A percentile compares a stretch with the other conserved stretches of the same genome.
Evolutionary conservation across 2,113 vertebrate genomes (phyloP).

Genomic region (Erythrocercus mccallii): DNA sequence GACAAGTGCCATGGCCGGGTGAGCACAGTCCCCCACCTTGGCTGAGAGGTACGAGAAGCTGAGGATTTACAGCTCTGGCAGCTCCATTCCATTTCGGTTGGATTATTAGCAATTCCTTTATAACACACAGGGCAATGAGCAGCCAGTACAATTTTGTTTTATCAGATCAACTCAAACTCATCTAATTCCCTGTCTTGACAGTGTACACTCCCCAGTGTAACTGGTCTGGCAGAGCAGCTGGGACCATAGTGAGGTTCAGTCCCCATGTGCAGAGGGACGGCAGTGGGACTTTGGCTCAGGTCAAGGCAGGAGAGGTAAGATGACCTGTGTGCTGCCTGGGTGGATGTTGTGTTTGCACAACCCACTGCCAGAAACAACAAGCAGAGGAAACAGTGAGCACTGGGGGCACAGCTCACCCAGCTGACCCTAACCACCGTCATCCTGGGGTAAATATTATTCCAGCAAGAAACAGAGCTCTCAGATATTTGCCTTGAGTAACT

Average conservation of each 20-base stretch:
- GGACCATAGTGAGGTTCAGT: not conserved
- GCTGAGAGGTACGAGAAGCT: not conserved
- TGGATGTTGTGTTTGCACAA: not conserved
- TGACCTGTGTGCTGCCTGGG: not conserved
- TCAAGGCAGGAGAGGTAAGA: not conserved
- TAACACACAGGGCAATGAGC: not conserved
- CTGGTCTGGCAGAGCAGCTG: not conserved
- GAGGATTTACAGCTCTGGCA: not conserved
- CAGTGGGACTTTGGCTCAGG: not conserved
- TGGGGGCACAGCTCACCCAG: rapidly evolving
- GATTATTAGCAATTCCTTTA: not conserved
- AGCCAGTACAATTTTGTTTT: not conserved
- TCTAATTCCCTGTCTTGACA: not conserved
- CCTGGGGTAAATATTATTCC: constrained; percentile 15
- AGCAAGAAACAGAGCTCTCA: not conserved
- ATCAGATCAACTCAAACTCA: not conserved
- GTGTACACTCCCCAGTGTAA: no score
- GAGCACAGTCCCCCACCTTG: not conserved
- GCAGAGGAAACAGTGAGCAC: not conserved
- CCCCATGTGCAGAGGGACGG: not conserved
- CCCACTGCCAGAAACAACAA: not conserved
- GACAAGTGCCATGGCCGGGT: not conserved
- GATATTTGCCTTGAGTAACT: constrained; percentile 5
- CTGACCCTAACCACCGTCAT: not conserved
- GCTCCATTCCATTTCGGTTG: rapidly evolving